Evolutionary conservation across 2,113 vertebrate species (phyloP).

Genomic region (Dicerorhinus sumatrensis): DNA sequence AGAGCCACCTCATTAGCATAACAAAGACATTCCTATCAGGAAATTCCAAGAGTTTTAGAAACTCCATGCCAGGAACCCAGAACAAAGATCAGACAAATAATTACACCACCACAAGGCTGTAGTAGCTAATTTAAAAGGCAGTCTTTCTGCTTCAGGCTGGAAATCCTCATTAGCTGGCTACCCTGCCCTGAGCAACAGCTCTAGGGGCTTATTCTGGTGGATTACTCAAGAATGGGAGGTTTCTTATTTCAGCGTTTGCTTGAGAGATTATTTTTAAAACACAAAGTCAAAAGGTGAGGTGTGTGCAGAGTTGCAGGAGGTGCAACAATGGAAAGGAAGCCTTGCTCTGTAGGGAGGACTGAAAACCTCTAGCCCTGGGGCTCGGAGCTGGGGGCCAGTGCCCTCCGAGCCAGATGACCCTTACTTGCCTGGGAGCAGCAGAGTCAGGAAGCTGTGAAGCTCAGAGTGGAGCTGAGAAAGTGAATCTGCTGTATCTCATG

Average conservation of each 20-base stretch:
- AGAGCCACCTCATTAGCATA: background rate
- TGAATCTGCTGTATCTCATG: background rate
- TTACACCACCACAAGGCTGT: background rate
- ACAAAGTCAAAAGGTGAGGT: background rate
- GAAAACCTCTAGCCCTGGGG: background rate
- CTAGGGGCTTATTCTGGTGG: background rate
- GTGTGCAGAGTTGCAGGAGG: background rate
- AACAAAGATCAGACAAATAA: background rate
- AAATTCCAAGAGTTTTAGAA: background rate
- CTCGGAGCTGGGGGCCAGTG: no score
- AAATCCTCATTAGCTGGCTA: background rate
- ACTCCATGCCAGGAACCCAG: background rate
- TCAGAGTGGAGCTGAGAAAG: background rate
- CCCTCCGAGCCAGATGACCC: background rate
- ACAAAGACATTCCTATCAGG: background rate
- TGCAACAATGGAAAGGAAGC: background rate
- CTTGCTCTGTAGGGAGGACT: background rate
- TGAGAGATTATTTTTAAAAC: slow-evolving; percentile 9
- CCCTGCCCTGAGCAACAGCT: background rate
- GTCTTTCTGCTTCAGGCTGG: background rate
- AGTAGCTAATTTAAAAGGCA: background rate
- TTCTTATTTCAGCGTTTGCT: background rate
- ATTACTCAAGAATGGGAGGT: background rate
- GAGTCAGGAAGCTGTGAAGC: background rate
- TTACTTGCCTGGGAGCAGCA: background rate